Evolutionary conservation across 2,888 invertebrate species (phyloP), one percentile per base, ranked within the genome.

Genomic region (Cacoxenus indagator): DNA sequence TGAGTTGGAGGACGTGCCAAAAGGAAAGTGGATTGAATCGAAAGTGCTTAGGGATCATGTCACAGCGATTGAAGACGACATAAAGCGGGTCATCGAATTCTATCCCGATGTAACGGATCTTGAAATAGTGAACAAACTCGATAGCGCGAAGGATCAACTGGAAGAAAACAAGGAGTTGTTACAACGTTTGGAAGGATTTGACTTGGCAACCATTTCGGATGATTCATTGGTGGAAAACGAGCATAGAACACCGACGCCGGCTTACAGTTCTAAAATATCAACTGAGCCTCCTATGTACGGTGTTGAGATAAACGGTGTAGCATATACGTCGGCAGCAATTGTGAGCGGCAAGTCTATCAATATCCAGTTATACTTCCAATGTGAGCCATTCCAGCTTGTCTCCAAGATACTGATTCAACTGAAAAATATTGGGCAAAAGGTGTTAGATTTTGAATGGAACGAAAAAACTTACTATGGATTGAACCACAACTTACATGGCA

Each of bases 261-360:
- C 3, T 51, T n/a, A 17, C 8, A 5, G 17, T 19, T 9, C 51
- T 19, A 5, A 6, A 6, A 17, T 8, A 51, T 1, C 9, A 51
- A 2, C 1, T 6, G 19, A 51, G 22, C 51, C 22, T 6, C 9
- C 3, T 8, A 1, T 9, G 5, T 76, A 82, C 59, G 73, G 73
- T 0, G 37, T 86, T 0, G 70, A 68, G 24, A 72, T 85, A 46
- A 86, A 85, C 64, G 86, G 83, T 64, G 0, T 72, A 64, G 71
- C 73, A 31, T 66, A 69, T 0, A n/a, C n/a, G n/a, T n/a, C n/a
- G n/a, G n/a, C n/a, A 48, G 67, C 0, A 68, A 51, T 19, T 22
- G 6, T 1, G n/a, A 51, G 17, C 2, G 4, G 51, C 17, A 51
- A 51, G 54, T 74, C 19, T 72, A 55, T 27, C 2, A 67, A 73